phyloP scores from a whole-genome alignment of 2,113 vertebrate species.

The Bucco capensis region DNA sequence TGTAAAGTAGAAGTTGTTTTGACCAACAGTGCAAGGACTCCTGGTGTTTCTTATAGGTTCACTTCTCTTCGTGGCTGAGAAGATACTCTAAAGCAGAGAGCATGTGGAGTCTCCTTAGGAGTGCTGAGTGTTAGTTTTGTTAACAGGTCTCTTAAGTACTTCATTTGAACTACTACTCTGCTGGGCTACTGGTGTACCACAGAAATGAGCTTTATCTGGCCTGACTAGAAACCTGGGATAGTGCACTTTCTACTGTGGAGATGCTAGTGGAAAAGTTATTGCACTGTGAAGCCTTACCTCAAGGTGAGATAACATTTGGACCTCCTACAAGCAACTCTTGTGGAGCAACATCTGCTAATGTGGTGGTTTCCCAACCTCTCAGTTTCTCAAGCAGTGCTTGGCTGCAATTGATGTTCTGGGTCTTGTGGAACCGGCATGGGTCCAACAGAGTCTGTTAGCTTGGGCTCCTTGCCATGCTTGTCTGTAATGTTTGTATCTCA shows the following conservation, averaged over 20 bases:
- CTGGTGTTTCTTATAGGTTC: not conserved
- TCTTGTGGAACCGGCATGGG: constrained; percentile 51
- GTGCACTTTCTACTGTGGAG: not conserved
- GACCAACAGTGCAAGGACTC: not conserved
- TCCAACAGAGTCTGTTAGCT: constrained; percentile 54
- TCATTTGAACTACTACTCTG: not conserved
- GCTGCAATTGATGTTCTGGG: not conserved
- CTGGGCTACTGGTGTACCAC: not conserved
- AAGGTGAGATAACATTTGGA: constrained; percentile 53
- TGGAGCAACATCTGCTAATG: constrained; percentile 55
- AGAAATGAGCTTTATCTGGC: constrained; percentile 2
- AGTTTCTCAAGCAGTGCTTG: constrained; percentile 51
- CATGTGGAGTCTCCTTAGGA: not conserved
- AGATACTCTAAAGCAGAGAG: not conserved
- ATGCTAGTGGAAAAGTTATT: not conserved
- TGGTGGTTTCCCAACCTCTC: constrained; percentile 52
- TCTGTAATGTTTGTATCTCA: constrained; percentile 31
- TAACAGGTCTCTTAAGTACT: not conserved
- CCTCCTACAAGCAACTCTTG: constrained; percentile 48
- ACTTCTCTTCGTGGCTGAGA: not conserved
- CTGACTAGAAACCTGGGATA: not conserved
- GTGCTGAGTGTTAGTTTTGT: not conserved
- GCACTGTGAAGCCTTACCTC: constrained; percentile 21
- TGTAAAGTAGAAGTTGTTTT: not conserved
- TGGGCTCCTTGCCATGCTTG: constrained; percentile 38